Base-by-base conservation (phyloP, 2,888 invertebrate species). In the Dinocampus coccinellae region DNA sequence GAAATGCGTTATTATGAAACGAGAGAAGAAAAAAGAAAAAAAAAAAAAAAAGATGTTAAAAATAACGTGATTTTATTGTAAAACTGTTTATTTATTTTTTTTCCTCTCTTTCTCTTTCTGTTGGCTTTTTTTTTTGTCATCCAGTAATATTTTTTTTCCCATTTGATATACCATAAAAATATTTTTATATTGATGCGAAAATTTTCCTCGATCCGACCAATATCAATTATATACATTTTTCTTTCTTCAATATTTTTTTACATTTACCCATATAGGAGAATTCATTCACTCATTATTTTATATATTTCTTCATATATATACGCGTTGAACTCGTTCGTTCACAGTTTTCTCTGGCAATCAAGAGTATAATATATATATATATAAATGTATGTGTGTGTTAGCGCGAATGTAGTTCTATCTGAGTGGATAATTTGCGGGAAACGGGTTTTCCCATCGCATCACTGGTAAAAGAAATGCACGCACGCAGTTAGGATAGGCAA, bases 371-470 rank as follows among this genome's bases (percentile, higher is more conserved):
- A 24, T 22, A 22, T 55, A 55, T 55, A 53, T 53, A 24, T 10
- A 26, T 55, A n/a, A 6, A 42, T 42, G 42, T 42, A 42, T 53
- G 29, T 58, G 20, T 34, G 34, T 57, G 66, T 39, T 36, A 57
- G 39, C 57, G 55, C 29, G 42, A 57, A 34, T 55, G 55, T 33
- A 47, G 47, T 42, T 57, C 34, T 57, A 34, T 34, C 34, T n/a
- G 33, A 62, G 73, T 69, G 65, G 70, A 75, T 74, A 73, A 76
- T 77, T 75, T 75, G 73, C 74, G 71, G 73, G 64, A 75, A 77
- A 77, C 77, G 74, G 75, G 75, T 77, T 74, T 75, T 74, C 72
- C 57, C 73, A 74, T 57, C 66, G 69, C 72, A 74, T 73, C 55
- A 55, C 47, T 34, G 67, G 60, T 24, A 42, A 57, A 72, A 72